Evolutionary conservation across 2,797 vertebrate species (phyloP), one percentile per base, ranked within the genome.

Genomic region (Cetoscarus ocellatus): DNA sequence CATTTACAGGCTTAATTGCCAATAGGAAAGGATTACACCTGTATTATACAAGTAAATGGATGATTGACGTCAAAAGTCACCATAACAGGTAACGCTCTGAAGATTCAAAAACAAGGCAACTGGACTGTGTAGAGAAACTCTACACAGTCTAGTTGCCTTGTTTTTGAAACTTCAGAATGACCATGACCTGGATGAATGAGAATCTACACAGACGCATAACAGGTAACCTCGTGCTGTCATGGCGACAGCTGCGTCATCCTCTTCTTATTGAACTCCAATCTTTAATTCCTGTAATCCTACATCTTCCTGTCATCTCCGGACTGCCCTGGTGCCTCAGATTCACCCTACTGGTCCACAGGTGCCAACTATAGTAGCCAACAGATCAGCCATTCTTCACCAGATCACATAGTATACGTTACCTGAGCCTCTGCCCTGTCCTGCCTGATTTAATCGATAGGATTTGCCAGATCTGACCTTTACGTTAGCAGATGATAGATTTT

Each of bases 221-320:
- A 43, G 60, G 70, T 54, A 67, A 75, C 45, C 18, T 39, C 5
- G 11, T 38, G 56, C 43, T 70, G 57, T 58, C 45, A 61, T 7
- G 19, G 43, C 11, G 15, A 75, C 60, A 49, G 7, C 55, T 48
- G 56, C 57, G 61, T 75, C 51, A 49, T 61, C 75, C 64, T 52
- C 78, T 14, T 52, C 39, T 13, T 77, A 55, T 19, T 67, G 43
- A 55, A 36, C 57, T 70, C 36, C 18, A 3, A 18, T 60, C 70
- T 73, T 55, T 80, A 78, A 79, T 67, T 73, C 63, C 65, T 73
- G 57, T 79, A 78, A 86, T 86, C 76, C 72, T 34, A 0, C 57
- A 27, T 57, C 49, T 70, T 44, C 44, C 57, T 65, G 9, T 48
- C 19, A n/a, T 42, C 36, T 72, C 36, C 40, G 67, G 71, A 52